Evolutionary conservation across 2,888 invertebrate species (phyloP), one percentile per base, ranked within the genome.

Genomic region (Clunio marinus): DNA sequence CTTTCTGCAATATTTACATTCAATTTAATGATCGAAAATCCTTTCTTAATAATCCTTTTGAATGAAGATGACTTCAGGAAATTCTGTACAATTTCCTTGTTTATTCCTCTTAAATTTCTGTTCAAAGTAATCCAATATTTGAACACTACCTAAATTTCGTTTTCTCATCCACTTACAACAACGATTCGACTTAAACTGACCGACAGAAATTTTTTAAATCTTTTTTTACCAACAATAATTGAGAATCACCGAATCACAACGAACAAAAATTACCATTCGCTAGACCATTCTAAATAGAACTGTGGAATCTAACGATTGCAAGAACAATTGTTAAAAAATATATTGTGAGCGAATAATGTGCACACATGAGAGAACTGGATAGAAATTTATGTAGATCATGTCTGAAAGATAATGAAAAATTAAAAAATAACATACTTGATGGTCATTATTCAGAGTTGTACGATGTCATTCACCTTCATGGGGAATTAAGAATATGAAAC

Each of bases 221-320:
- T 13, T 22, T 51, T 22, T n/a, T n/a, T n/a, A n/a, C n/a, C n/a
- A n/a, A n/a, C n/a, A n/a, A n/a, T n/a, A 17, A 17, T 51, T 22
- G 51, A 17, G 4, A 22, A 51, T 22, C 51, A 51, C 22, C 51
- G 51, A 51, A 51, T 13, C 51, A 51, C 51, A 51, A 51, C 51
- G 51, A 51, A 51, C 17, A 51, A 8, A 51, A 51, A 3, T 45
- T 45, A 45, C 8, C 35, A 32, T 32, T 32, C 51, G 17, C 51
- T 7, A n/a, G n/a, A n/a, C n/a, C n/a, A n/a, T n/a, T n/a, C n/a
- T n/a, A n/a, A n/a, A n/a, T n/a, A n/a, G n/a, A n/a, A 41, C 13
- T 7, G 41, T 41, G n/a, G 7, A 41, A 41, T 51, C 22, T 22
- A 51, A 22, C 51, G 10, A 51, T 51, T 22, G 51, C 7, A 32